These are phyloP conservation scores for Xyrauchen texanus DNA, from an alignment of 2,113 vertebrate genomes.

Conservation along the genomic window DNA sequence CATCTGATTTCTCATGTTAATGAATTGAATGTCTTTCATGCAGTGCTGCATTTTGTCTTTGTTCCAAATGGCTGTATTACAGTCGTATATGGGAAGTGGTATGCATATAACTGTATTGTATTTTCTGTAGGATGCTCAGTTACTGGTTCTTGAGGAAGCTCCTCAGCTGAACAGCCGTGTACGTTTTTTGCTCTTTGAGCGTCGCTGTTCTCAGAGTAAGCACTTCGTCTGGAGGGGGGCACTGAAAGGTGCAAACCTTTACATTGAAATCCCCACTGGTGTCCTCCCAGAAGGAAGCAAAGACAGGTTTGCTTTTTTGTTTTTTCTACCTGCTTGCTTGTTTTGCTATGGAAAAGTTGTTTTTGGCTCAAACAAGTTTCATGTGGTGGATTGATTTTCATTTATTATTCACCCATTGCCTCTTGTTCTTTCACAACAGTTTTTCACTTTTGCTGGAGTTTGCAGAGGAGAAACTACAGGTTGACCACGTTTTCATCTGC, in stretches of 20 bases:
- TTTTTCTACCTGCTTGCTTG: too few relatives aligned
- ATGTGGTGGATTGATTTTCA: too few relatives aligned
- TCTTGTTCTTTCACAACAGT: constrained; percentile 63
- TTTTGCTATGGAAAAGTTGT: background rate
- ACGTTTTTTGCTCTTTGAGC: constrained; percentile 88
- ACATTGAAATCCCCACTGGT: constrained; percentile 90
- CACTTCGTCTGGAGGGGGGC: constrained; percentile 87
- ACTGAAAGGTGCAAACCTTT: constrained; percentile 85
- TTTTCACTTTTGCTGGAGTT: constrained; percentile 93
- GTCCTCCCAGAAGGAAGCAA: constrained; percentile 96
- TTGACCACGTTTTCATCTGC: constrained; percentile 91
- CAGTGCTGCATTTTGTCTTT: too few relatives aligned
- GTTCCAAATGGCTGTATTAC: too few relatives aligned
- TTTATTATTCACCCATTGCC: background rate
- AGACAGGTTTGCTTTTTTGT: constrained; percentile 80
- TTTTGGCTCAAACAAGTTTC: too few relatives aligned
- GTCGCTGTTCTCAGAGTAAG: constrained; percentile 84
- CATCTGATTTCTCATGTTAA: background rate
- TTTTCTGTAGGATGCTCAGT: constrained; percentile 84
- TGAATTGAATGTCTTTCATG: too few relatives aligned
- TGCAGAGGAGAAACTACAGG: constrained; percentile 91
- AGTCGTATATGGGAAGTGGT: background rate
- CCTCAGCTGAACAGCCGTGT: constrained; percentile 82
- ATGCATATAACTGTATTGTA: background rate
- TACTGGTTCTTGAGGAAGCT: constrained; percentile 95